Evolutionary conservation across 2,113 vertebrate species (phyloP), one percentile per base, ranked within the genome.

Genomic region (Diglossa brunneiventris): DNA sequence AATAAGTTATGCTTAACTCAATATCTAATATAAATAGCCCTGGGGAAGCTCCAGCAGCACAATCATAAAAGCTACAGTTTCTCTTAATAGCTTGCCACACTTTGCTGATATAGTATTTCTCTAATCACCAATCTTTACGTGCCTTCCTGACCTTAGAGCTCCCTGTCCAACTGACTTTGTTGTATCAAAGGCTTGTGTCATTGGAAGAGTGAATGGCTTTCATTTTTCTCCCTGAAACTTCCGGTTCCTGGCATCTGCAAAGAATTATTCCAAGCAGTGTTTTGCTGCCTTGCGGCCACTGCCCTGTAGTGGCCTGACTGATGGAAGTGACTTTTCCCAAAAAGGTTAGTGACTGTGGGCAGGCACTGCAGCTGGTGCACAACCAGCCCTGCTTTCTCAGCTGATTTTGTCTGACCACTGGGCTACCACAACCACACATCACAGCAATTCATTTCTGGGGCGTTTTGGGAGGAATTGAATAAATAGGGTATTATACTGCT

Each of bases 1-100:
- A 98, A 97, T 98, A 98, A 98, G 98, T 98, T 99, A 98, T 98
- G 97, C 98, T 98, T 99, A 98, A 98, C 98, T 98, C 98, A 98
- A 98, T 98, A 98, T 98, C 98, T 98, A 98, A 98, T 98, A 93
- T 96, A 98, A 98, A 98, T 98, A 98, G 98, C 98, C 98, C 96
- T 93, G 92, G 98, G 98, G 97, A 96, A 97, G 88, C 89, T 98
- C 97, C 97, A 97, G 98, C 95, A 91, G 97, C 97, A 98, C 97
- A 98, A 97, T 98, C 98, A 98, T 98, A 98, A 98, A 98, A 98
- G 98, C 97, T 97, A 97, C 97, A 98, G 97, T 98, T 98, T 98
- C 98, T 98, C 98, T 98, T 98, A 98, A 98, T 98, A 98, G 98
- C 97, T 98, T 97, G 98, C 98, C 98, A 98, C 98, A 98, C 98